phyloP scores from a whole-genome alignment of 2,888 invertebrate genomes.

The Endotricha flammealis region DNA sequence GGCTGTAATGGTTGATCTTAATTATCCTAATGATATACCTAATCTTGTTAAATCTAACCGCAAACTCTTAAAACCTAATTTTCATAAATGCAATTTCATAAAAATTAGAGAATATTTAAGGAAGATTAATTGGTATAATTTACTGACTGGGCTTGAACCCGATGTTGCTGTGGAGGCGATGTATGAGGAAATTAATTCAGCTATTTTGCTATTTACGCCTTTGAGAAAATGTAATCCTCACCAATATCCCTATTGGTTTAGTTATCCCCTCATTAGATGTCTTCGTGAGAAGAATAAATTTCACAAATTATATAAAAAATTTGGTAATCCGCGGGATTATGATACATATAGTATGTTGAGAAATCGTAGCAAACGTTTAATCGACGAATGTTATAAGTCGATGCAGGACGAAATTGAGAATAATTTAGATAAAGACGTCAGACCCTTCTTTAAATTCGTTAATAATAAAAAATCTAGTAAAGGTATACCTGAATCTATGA shows the following conservation, averaged over 20 bases:
- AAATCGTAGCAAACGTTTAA: conserved; percentile 1
- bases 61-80: neutral
- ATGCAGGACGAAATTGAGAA: too few species aligned
- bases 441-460: too few species aligned
- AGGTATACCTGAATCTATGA: too few species aligned
- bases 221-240: conserved; percentile 1
- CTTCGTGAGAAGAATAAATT: conserved; percentile 1
- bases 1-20: too few species aligned
- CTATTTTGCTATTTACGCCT: neutral
- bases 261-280: neutral
- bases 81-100: too few species aligned
- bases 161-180: neutral
- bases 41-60: too few species aligned
- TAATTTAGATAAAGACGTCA: too few species aligned
- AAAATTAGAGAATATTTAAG: too few species aligned
- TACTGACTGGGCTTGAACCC: neutral
- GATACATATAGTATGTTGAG: neutral
- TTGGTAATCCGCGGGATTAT: neutral
- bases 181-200: neutral
- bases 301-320: neutral
- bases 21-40: too few species aligned
- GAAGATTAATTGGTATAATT: too few species aligned
- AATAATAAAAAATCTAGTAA: too few species aligned
- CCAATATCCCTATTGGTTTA: conserved; percentile 2
- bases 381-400: neutral